Percentiles rank a stretch among this genome's conserved stretches.
Conservation (phyloP, 1,140 invertebrate genomes). For the Drosophila parvula region DNA sequence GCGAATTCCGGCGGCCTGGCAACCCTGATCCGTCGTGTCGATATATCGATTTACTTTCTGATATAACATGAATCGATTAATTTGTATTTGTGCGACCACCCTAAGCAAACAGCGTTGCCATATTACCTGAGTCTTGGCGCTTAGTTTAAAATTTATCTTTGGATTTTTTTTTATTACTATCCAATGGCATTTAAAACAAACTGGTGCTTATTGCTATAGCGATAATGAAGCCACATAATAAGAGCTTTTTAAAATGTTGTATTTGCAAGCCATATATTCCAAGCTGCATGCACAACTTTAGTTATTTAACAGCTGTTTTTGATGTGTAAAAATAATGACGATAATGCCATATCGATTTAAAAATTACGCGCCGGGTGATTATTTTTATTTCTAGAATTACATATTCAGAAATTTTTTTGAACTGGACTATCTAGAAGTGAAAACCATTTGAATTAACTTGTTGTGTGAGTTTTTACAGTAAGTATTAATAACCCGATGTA, state of each 20-base stretch:
- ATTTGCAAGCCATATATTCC: not conserved
- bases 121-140: not conserved
- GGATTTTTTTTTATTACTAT: too few relatives aligned
- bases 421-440: not conserved
- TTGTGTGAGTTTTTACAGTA: not conserved
- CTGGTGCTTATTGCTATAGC: not conserved
- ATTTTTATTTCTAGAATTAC: not conserved
- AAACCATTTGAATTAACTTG: too few relatives aligned
- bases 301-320: not conserved
- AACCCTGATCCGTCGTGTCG: conserved; percentile 2
- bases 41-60: conserved; percentile 1
- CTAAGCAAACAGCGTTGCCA: conserved; percentile 1
- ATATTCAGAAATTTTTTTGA: not conserved
- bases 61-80: not conserved
- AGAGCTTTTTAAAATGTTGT: too few relatives aligned
- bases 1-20: conserved; percentile 30
- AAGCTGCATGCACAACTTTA: not conserved
- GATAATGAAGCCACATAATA: too few relatives aligned
- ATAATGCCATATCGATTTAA: not conserved
- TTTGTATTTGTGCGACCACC: not conserved
- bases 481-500: not conserved
- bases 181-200: too few relatives aligned
- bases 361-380: not conserved
- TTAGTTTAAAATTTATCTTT: not conserved
- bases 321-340: too few relatives aligned